Evolutionary conservation across 2,113 vertebrate species (phyloP).

Genomic region (Mustela lutreola): DNA sequence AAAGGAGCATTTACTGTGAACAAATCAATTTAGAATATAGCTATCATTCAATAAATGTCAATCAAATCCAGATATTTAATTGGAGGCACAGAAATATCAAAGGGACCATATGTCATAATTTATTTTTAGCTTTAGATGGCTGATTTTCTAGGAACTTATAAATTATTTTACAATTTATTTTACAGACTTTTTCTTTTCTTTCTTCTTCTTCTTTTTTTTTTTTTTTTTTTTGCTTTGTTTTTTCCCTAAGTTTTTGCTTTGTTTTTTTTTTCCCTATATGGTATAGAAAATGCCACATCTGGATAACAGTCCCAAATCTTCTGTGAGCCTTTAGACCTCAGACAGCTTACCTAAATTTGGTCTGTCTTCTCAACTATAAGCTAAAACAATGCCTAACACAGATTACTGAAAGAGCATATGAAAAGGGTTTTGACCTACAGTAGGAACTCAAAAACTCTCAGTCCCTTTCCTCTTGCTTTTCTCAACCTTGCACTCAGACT

Average conservation of each 20-base stretch:
- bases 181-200: neutral
- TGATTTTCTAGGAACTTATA: neutral
- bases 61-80: neutral
- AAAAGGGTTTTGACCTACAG: neutral
- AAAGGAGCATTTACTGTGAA: neutral
- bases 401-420: neutral
- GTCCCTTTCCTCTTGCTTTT: neutral
- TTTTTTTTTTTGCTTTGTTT: neutral
- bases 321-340: neutral
- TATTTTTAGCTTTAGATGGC: neutral
- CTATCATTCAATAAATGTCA: neutral
- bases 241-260: neutral
- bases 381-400: neutral
- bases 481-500: fast-evolving
- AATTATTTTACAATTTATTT: neutral
- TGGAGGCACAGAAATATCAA: neutral
- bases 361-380: neutral
- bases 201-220: neutral
- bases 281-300: neutral
- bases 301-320: neutral
- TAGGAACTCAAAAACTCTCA: neutral
- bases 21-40: neutral
- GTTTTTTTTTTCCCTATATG: neutral
- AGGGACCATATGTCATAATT: neutral
- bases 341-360: neutral